Percentiles rank a stretch among this genome's conserved stretches.
Evolutionary conservation across 2,888 invertebrate genomes (phyloP).

Genomic region (Vanessa cardui): DNA sequence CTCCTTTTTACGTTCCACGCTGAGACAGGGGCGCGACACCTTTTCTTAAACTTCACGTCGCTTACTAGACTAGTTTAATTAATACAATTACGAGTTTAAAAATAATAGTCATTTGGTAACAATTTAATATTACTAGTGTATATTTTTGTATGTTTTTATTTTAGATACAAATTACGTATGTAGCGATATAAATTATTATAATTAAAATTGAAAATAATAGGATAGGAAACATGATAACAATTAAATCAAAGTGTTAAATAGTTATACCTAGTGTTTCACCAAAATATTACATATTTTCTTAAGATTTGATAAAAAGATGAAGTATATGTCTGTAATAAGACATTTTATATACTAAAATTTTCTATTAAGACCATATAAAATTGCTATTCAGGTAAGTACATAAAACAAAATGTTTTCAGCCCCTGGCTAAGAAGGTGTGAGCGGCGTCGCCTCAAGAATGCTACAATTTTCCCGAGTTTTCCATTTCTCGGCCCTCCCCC

Average conservation of each 20-base stretch:
- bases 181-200: too few species aligned
- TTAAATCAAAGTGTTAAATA: too few species aligned
- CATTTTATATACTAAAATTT: too few species aligned
- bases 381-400: not conserved
- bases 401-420: conserved; percentile 54
- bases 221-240: too few species aligned
- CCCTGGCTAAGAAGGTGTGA: conserved; percentile 77
- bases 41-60: conserved; percentile 50
- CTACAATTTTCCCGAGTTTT: conserved; percentile 84
- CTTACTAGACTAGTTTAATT: not conserved
- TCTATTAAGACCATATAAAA: too few species aligned
- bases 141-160: too few species aligned
- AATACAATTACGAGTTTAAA: not conserved
- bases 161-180: too few species aligned
- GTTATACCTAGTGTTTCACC: too few species aligned
- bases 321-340: too few species aligned
- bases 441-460: conserved; percentile 82
- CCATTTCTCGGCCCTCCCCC: conserved; percentile 77
- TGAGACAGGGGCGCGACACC: conserved; percentile 55
- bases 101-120: too few species aligned
- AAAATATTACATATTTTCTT: not conserved
- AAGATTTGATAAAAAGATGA: not conserved
- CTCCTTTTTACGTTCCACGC: conserved; percentile 79
- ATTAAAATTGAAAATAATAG: too few species aligned
- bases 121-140: too few species aligned